Base-by-base conservation (phyloP, 2,888 invertebrate species). In the Ypsolopha scabrella region DNA sequence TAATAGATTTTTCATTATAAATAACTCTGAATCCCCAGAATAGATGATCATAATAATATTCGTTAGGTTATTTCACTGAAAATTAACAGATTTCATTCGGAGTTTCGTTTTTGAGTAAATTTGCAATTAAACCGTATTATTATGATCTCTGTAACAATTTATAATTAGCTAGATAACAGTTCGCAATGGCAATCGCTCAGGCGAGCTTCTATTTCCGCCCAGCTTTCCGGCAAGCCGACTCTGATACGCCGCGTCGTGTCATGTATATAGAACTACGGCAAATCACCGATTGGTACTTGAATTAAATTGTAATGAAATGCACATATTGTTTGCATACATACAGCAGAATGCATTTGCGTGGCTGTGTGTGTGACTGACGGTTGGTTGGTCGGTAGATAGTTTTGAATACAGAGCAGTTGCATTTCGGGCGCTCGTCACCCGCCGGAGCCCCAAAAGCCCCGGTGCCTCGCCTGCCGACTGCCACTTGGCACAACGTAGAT, bases 391-490 rank as follows among this genome's bases (percentile, higher is more conserved):
- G 24, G 37, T 41, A 24, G 8, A 24, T 24, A 24, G 24, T 24
- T 24, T 24, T 2, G 24, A 24, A 24, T 24, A 24, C 38, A 34
- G 34, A 33, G 24, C n/a, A n/a, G 45, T 14, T 54, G 54, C 54
- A 54, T 53, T 53, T 51, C 48, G 53, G 48, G 48, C 52, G 64
- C 64, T 8, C 70, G 68, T 70, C 72, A 80, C 83, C 82, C 82
- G 72, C 55, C 69, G 64, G 72, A 74, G 78, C 77, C 82, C 70
- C 82, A 68, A 60, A 57, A 61, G 58, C 63, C 65, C 61, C 64
- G 58, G 57, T 38, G 49, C 2, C 24, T 58, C 65, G 68, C n/a
- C 34, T 67, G 71, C 68, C 72, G 46, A 35, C 24, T 24, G 24
- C 24, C 24, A 24, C 24, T 24, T 24, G 24, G 24, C 24, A 24